A percentile compares a stretch with the other conserved stretches of the same genome.
Conservation (phyloP, 2,113 vertebrate species). For the Misgurnus mizolepis region DNA sequence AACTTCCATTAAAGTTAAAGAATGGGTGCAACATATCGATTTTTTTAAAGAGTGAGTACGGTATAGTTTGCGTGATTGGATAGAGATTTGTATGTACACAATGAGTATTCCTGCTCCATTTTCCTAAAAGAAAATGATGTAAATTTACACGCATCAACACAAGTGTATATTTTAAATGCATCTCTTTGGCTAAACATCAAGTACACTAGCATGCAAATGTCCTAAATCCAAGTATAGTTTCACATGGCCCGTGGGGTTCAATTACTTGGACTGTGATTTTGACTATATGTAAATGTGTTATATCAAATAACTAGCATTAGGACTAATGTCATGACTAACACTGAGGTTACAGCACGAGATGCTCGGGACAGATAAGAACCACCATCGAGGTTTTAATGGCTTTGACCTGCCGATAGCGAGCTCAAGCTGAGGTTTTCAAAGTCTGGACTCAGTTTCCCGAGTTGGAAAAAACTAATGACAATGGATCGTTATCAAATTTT, state of each 20-base stretch:
- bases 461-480: constrained; percentile 50
- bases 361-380: background rate
- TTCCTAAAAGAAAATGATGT: no score
- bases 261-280: background rate
- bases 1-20: no score
- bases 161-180: no score
- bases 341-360: background rate
- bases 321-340: background rate
- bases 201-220: no score
- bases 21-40: no score
- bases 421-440: constrained; percentile 55
- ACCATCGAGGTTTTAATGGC: constrained; percentile 39
- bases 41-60: no score
- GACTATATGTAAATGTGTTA: background rate
- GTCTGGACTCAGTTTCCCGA: constrained; percentile 57
- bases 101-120: no score
- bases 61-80: no score
- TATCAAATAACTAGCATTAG: constrained; percentile 7
- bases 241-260: background rate
- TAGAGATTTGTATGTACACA: no score
- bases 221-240: no score
- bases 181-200: no score
- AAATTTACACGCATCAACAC: no score
- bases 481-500: constrained; percentile 60
- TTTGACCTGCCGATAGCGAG: constrained; percentile 50